Base-by-base conservation (phyloP, 2,888 invertebrate species). In the Alitta virens region DNA sequence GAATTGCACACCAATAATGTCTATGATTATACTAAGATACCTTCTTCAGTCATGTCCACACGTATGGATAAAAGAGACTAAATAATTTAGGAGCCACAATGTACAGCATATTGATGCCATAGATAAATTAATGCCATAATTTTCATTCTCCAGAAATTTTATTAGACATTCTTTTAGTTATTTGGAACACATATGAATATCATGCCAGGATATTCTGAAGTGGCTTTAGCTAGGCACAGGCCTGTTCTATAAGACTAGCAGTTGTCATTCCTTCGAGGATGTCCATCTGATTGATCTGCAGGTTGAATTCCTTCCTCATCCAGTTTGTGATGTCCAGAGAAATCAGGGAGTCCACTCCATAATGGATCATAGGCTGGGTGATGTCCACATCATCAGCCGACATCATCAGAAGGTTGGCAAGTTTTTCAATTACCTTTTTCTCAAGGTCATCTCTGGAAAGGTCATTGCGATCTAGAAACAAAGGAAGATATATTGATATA, bases 231-330 rank as follows among this genome's bases (percentile, higher is more conserved):
- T 33, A 33, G 5, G 33, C 33, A 33, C 5, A 46, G n/a, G 46
- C 46, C 46, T 46, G 46, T 46, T 33, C 38, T 12, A 56, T 56
- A 24, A 56, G 23, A 1, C 42, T 42, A 23, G 40, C 5, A 24
- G 56, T 56, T 16, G 56, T 56, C 43, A 56, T 42, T 12, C 56
- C 56, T 42, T 56, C 56, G 12, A 56, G 24, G n/a, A 56, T 56
- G 24, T 56, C 56, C 56, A 56, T 56, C 56, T 56, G 56, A 18
- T 56, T 43, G 43, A 56, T n/a, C 21, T 42, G 23, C 24, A 56
- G 21, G 56, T 56, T 56, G 56, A 56, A 56, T 24, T 56, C 56
- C 56, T 56, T 56, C 56, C 56, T 56, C 16, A 56, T 38, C 56
- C 56, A 56, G 56, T 56, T 56, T 38, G 56, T 56, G 2, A 56